Conservation (phyloP, 2,797 vertebrate species). For the Tachyglossus aculeatus region DNA sequence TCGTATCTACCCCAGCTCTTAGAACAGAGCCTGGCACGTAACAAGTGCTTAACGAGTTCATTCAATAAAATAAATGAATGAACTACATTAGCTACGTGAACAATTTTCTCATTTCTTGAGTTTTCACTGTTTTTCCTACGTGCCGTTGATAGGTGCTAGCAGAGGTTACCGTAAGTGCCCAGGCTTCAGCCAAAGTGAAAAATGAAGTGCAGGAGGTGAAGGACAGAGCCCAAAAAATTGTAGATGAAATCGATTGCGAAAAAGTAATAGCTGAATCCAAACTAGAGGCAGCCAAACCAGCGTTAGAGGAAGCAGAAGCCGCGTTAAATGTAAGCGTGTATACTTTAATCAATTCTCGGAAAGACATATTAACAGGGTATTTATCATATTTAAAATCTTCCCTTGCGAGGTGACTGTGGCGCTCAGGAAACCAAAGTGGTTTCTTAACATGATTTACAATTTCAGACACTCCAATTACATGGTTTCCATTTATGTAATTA, state of each 20-base stretch:
- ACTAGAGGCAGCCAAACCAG: constrained; percentile 82
- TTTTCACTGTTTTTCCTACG: constrained; percentile 25
- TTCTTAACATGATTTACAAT: not conserved
- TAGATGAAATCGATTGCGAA: constrained; percentile 82
- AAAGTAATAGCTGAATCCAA: constrained; percentile 81
- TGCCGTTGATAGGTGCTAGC: constrained; percentile 87
- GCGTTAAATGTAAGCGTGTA: constrained; percentile 79
- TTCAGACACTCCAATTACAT: not conserved
- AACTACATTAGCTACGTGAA: too few species aligned
- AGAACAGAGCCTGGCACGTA: too few species aligned
- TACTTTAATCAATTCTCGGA: rapidly evolving
- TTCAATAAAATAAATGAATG: too few species aligned
- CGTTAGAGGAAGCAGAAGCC: constrained; percentile 80
- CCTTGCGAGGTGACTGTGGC: not conserved
- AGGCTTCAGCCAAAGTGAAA: constrained; percentile 82
- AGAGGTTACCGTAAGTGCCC: constrained; percentile 83
- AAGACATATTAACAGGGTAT: rapidly evolving
- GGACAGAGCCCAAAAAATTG: constrained; percentile 84
- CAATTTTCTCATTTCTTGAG: not conserved
- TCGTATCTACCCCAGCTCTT: too few species aligned
- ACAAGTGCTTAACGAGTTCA: not conserved
- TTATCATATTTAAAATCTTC: rapidly evolving
- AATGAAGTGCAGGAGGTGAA: constrained; percentile 84
- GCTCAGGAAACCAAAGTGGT: not conserved
- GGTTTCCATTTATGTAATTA: not conserved